Base-by-base conservation (phyloP, 2,113 vertebrate species). In the Sapayoa aenigma region DNA sequence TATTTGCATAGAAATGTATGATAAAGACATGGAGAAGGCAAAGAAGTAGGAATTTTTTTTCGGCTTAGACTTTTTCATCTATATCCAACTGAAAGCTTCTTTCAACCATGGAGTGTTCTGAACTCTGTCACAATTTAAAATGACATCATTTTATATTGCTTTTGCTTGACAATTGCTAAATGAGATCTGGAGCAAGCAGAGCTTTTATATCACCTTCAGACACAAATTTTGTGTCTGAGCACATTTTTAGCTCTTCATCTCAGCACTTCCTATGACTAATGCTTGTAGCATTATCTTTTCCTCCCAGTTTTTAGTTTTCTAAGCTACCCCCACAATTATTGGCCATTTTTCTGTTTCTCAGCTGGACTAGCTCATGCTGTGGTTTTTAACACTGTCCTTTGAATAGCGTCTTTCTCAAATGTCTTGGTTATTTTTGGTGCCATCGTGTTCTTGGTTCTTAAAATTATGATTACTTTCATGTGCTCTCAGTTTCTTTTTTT, bases 151-250 rank as follows among this genome's bases (percentile, higher is more conserved):
- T 67, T 41, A 35, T 72, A 60, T 88, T 88, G 52, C 30, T 76
- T 90, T 81, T 69, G 25, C 77, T 66, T 76, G 68, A 66, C 9
- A 49, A 84, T 44, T 86, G 39, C 68, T 89, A 77, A 86, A 86
- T 84, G 76, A 80, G 68, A 49, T 82, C 71, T 72, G 65, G 79
- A 86, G 39, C 39, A 88, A 79, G 60, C 13, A 37, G 21, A 62
- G 69, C 74, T 95, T 95, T 84, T 84, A 22, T 89, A 71, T 58
- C 73, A 91, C 74, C 88, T 93, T 89, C 80, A 93, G 68, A 84
- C 53, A 68, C 41, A 84, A 52, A 55, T 86, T 86, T 89, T 81
- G 25, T 84, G n/a, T 73, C 53, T 55, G 73, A 86, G 65, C n/a
- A 73, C 11, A n/a, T 89, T 91, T 90, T 94, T 90, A 83, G 62